Percentiles rank a stretch among this genome's conserved stretches.
These are phyloP conservation scores for Hymenopus coronatus DNA, from an alignment of 2,888 invertebrate species.

Conservation along the genomic window DNA sequence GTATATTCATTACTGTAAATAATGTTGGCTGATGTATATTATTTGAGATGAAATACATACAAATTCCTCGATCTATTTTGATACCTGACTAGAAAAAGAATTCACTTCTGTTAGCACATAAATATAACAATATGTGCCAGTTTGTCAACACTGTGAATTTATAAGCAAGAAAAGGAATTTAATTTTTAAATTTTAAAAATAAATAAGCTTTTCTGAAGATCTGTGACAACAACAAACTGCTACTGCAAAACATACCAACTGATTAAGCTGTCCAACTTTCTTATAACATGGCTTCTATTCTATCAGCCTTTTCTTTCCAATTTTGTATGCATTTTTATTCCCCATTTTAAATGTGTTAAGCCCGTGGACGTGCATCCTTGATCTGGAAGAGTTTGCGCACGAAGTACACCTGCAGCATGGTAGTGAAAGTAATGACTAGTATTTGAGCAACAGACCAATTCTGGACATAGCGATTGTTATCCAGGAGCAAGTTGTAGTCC, in stretches of 20 bases:
- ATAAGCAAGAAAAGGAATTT: not conserved
- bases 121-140: too few relatives aligned
- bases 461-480: constrained; percentile 83
- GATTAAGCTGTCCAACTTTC: not conserved
- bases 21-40: too few relatives aligned
- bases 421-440: constrained; percentile 73
- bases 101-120: too few relatives aligned
- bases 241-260: not conserved
- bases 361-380: constrained; percentile 46
- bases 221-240: not conserved
- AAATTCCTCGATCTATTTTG: too few relatives aligned
- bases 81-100: too few relatives aligned
- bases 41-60: too few relatives aligned
- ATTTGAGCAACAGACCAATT: constrained; percentile 88
- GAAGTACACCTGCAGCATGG: constrained; percentile 80
- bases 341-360: not conserved
- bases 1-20: too few relatives aligned
- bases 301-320: not conserved
- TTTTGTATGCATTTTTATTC: not conserved
- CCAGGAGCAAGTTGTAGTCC: constrained; percentile 75
- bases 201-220: not conserved
- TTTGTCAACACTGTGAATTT: too few relatives aligned
- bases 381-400: constrained; percentile 85
- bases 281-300: not conserved
- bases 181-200: not conserved